Evolutionary conservation across 1,140 invertebrate genomes (phyloP), one percentile per base, ranked within the genome.

Genomic region (Oreohelix idahoensis): DNA sequence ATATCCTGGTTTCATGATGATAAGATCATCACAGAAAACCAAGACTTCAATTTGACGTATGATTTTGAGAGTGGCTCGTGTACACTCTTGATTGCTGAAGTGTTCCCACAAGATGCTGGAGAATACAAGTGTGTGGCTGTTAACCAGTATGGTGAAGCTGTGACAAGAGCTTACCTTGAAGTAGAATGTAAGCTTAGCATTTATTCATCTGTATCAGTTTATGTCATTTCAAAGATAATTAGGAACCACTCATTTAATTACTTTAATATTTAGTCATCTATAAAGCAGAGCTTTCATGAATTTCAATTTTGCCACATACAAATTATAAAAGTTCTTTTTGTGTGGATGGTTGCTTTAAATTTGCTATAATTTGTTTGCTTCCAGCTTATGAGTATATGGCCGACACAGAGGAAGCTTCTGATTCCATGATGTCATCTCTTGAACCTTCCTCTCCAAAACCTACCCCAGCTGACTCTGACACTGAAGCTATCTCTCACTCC

Each of bases 31-130:
- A 84, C 88, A 82, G 89, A 91, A 73, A 92, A 90, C 66, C 91
- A 90, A 53, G 91, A 92, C 81, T 92, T 92, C 74, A 89, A 88
- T 77, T 71, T 90, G 63, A 89, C 88, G 17, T 91, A 88, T 85
- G 87, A 90, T 66, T 83, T 83, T 38, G 90, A 91, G 75, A 83
- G 84, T 83, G 90, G 90, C 17, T 83, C 86, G 26, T 90, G 90
- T 74, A 89, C 89, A 36, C 82, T 92, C 63, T 81, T 91, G 35
- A 91, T 92, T 82, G 89, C 89, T 29, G 91, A 92, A 77, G 91
- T 92, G 15, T 96, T 98, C 85, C 97, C 96, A 74, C 97, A 99
- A 93, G 99, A 99, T 92, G 95, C 97, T 93, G 99, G 98, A 51
- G 94, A 98, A 83, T 97, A 98, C 88, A 97, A 96, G 42, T 97